phyloP scores from a whole-genome alignment of 2,113 vertebrate species.

The Poeciliopsis occidentalis region DNA sequence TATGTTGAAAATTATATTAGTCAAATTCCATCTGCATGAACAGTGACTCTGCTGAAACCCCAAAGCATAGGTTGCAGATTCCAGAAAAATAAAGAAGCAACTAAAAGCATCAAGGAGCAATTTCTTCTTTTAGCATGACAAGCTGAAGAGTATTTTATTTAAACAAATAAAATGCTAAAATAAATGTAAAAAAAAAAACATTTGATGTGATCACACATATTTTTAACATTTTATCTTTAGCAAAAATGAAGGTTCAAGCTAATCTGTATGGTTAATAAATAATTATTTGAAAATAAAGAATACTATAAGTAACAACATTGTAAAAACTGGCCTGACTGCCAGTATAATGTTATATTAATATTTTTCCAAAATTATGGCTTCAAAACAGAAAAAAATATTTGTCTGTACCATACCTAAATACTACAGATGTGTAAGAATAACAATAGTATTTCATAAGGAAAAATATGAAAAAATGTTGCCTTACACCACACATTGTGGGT shows the following conservation, averaged over 20 bases:
- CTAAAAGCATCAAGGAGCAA: background rate
- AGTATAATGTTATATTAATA: background rate
- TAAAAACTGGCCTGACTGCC: too few relatives aligned
- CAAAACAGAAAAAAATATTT: background rate
- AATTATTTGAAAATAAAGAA: background rate
- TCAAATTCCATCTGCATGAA: too few relatives aligned
- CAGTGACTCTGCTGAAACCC: constrained; percentile 18
- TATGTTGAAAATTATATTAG: background rate
- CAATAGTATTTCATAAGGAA: background rate
- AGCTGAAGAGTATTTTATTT: background rate
- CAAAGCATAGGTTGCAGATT: constrained; percentile 21
- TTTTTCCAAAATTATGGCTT: background rate
- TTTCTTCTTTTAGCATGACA: background rate
- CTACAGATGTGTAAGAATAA: background rate
- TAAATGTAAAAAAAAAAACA: too few relatives aligned
- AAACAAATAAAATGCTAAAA: too few relatives aligned
- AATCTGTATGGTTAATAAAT: background rate
- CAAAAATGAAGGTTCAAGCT: background rate
- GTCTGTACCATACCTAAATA: background rate
- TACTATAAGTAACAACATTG: background rate
- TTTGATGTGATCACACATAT: too few relatives aligned
- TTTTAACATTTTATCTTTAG: background rate
- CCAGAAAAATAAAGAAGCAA: constrained; percentile 14
- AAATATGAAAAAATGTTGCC: background rate
- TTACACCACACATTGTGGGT: background rate